phyloP scores from a whole-genome alignment of 2,797 vertebrate species.

The Hypotaenidia okinawae region DNA sequence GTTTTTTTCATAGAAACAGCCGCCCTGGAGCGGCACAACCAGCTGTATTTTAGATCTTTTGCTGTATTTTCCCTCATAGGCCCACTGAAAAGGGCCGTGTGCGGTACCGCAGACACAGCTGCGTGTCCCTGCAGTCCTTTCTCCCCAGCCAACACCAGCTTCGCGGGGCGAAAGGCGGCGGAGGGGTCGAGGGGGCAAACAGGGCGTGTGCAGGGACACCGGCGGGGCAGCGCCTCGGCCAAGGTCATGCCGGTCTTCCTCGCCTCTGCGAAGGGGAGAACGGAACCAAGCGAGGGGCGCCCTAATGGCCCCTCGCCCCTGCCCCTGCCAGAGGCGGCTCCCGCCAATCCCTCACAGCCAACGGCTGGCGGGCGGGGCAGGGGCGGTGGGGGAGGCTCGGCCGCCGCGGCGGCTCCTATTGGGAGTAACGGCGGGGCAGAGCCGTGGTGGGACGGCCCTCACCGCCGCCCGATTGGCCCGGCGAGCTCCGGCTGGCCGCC shows the following conservation, averaged over 20 bases:
- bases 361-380: not conserved
- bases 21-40: rapidly evolving
- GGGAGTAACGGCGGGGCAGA: not conserved
- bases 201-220: rapidly evolving
- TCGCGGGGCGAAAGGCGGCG: not conserved
- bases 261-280: too few relatives aligned
- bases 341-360: not conserved
- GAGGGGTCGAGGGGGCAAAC: not conserved
- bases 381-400: not conserved
- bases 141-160: rapidly evolving
- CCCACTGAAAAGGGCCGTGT: rapidly evolving
- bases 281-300: too few relatives aligned
- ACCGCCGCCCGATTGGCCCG: not conserved
- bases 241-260: rapidly evolving
- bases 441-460: not conserved
- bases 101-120: not conserved
- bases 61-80: rapidly evolving
- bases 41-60: rapidly evolving
- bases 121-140: rapidly evolving
- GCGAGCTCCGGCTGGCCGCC: not conserved
- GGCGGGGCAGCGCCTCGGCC: not conserved
- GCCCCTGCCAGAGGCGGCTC: too few relatives aligned
- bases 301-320: too few relatives aligned
- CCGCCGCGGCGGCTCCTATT: not conserved
- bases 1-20: rapidly evolving